Percentiles rank a stretch among this genome's conserved stretches.
Evolutionary conservation across 2,113 vertebrate genomes (phyloP).

Genomic region (Turdus rufiventris): DNA sequence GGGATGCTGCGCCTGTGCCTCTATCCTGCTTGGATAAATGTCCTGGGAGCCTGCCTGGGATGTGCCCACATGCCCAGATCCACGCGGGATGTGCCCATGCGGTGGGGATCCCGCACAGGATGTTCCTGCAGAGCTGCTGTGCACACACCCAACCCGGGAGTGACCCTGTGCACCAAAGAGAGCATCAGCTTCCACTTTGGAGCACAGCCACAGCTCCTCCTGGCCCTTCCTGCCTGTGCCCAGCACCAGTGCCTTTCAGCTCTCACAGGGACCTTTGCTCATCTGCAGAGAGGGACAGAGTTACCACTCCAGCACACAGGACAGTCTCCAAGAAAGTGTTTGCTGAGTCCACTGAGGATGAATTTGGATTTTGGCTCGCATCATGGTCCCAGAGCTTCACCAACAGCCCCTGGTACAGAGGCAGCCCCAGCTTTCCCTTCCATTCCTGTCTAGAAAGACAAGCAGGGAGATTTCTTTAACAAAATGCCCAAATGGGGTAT

Average conservation of each 20-base stretch:
- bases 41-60: background rate
- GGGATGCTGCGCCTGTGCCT: background rate
- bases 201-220: background rate
- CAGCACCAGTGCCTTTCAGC: background rate
- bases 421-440: background rate
- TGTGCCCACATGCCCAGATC: background rate
- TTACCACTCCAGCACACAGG: background rate
- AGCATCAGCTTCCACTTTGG: background rate
- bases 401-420: background rate
- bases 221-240: background rate
- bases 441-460: background rate
- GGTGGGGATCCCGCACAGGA: rapidly evolving
- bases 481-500: background rate
- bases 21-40: rapidly evolving
- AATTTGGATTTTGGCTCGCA: rapidly evolving
- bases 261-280: rapidly evolving
- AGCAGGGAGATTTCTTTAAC: background rate
- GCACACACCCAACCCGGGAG: background rate
- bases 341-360: background rate
- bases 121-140: background rate
- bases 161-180: background rate
- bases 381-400: background rate
- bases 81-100: rapidly evolving
- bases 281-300: background rate
- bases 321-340: background rate